Evolutionary conservation across 23 tunicate species (phyloP).

Genomic region (Styela clava): DNA sequence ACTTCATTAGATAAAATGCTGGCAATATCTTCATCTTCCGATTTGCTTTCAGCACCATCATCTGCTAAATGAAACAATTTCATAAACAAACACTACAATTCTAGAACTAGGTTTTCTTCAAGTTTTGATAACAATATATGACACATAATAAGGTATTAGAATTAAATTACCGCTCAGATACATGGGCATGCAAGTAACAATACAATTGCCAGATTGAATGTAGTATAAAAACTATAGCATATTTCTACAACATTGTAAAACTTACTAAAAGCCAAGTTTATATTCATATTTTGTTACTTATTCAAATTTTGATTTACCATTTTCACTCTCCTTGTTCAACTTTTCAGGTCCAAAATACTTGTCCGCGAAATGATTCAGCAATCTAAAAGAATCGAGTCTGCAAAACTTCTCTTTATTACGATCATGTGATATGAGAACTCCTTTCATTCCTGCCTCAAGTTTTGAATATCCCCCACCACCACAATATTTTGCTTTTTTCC

Average conservation of each 20-base stretch:
- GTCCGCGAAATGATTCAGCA: slow-evolving; percentile 79
- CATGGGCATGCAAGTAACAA: too few species aligned
- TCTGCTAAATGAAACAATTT: slow-evolving; percentile 29
- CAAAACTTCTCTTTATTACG: slow-evolving; percentile 62
- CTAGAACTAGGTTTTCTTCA: too few species aligned
- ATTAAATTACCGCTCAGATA: too few species aligned
- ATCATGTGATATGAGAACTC: slow-evolving; percentile 71
- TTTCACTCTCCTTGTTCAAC: not conserved
- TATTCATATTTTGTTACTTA: too few species aligned
- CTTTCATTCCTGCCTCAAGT: slow-evolving; percentile 43
- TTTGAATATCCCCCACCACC: slow-evolving; percentile 14
- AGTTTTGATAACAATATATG: too few species aligned
- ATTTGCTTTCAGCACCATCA: not conserved
- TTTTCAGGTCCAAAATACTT: slow-evolving; percentile 53
- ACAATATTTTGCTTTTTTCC: not conserved
- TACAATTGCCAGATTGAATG: too few species aligned
- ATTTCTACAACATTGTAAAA: too few species aligned
- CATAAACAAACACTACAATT: too few species aligned
- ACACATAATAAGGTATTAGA: too few species aligned
- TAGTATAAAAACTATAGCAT: too few species aligned
- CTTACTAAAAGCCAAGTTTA: too few species aligned
- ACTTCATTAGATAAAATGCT: slow-evolving; percentile 35
- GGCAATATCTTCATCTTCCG: slow-evolving; percentile 53
- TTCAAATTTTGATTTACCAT: not conserved
- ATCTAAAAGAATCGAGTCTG: slow-evolving; percentile 45